phyloP scores from a whole-genome alignment of 1,140 invertebrate genomes.

The Apis laboriosa region DNA sequence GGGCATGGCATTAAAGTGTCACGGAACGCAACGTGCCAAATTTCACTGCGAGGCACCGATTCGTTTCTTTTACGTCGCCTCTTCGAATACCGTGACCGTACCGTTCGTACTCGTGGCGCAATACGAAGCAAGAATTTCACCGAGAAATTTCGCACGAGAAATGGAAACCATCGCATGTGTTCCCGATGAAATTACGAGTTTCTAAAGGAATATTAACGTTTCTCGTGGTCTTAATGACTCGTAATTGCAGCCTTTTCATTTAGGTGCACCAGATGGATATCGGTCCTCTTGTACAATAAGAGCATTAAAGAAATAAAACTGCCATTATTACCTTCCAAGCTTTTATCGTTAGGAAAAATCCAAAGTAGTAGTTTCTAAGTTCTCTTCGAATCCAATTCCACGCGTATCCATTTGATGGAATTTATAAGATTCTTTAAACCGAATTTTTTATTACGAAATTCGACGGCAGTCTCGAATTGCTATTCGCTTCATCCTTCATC shows the following conservation, averaged over 20 bases:
- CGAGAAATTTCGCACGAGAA: background rate
- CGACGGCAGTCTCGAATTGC: too few species aligned
- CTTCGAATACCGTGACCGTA: background rate
- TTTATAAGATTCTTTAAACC: too few species aligned
- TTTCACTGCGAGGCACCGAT: constrained; percentile 1
- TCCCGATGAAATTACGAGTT: background rate
- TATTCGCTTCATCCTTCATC: too few species aligned
- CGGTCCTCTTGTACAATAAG: background rate
- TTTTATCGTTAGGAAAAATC: too few species aligned
- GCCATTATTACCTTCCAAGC: background rate
- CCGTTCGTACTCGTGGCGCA: background rate
- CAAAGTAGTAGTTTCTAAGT: too few species aligned
- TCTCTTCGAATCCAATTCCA: too few species aligned
- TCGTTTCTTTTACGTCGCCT: background rate
- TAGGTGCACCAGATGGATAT: background rate
- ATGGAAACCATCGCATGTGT: constrained; percentile 18
- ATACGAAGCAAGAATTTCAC: constrained; percentile 7
- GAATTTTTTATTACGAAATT: too few species aligned
- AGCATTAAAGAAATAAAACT: background rate
- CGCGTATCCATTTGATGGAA: too few species aligned
- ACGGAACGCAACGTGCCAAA: constrained; percentile 10
- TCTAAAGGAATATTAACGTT: background rate
- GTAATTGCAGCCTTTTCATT: constrained; percentile 7
- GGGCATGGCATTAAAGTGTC: constrained; percentile 24
- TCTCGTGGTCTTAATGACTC: constrained; percentile 3